phyloP scores from a whole-genome alignment of 2,797 vertebrate genomes.

The Diceros bicornis region DNA sequence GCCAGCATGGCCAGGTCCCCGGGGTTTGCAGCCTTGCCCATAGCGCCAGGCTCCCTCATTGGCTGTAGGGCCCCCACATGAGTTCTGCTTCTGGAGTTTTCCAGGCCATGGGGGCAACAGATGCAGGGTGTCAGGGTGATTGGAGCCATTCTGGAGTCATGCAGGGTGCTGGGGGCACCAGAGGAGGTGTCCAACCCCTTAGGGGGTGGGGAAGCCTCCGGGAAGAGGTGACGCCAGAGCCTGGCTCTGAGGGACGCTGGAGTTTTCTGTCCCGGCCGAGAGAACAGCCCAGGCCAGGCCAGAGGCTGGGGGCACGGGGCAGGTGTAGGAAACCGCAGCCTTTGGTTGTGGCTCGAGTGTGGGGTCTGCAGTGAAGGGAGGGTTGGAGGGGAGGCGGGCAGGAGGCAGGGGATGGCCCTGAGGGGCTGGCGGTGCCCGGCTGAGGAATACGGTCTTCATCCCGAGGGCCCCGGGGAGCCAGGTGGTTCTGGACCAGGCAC shows the following conservation, averaged over 20 bases:
- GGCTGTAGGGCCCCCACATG: neutral
- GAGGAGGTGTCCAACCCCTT: neutral
- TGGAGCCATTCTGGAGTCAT: neutral
- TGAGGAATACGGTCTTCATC: neutral
- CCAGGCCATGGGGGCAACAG: neutral
- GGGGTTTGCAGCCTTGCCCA: neutral
- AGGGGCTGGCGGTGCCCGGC: neutral
- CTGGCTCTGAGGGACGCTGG: neutral
- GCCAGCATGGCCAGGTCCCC: neutral
- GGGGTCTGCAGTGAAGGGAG: neutral
- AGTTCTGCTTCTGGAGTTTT: neutral
- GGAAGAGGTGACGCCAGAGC: neutral
- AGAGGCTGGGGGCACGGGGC: too few species aligned
- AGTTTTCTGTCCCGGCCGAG: neutral
- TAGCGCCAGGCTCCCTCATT: fast-evolving
- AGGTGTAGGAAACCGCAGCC: neutral
- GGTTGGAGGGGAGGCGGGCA: neutral
- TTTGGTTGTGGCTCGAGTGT: neutral
- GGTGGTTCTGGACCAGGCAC: neutral
- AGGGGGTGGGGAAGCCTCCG: neutral
- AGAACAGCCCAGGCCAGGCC: neutral
- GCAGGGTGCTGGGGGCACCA: neutral
- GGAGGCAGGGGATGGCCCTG: neutral
- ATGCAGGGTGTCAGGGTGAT: neutral
- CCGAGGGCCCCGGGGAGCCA: neutral